A percentile compares a stretch with the other conserved stretches of the same genome.
These are phyloP conservation scores for Pyrocoelia pectoralis DNA, from an alignment of 2,888 invertebrate species.

Conservation along the genomic window DNA sequence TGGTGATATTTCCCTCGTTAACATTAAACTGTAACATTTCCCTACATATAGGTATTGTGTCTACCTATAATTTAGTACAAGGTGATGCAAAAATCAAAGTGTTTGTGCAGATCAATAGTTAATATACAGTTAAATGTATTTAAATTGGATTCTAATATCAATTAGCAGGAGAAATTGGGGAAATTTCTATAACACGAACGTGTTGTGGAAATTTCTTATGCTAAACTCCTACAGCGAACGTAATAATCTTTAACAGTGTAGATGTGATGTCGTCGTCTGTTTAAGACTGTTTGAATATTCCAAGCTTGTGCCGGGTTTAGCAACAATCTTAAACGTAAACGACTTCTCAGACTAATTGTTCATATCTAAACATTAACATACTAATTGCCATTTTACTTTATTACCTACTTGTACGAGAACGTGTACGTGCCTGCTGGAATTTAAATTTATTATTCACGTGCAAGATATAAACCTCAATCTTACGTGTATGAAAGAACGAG, in stretches of 20 bases:
- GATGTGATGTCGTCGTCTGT: constrained; percentile 60
- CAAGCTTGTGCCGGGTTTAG: constrained; percentile 59
- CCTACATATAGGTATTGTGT: too few relatives aligned
- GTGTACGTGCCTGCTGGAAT: constrained; percentile 44
- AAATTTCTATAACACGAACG: constrained; percentile 38
- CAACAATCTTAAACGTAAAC: constrained; percentile 53
- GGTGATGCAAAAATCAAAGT: too few relatives aligned
- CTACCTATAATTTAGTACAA: too few relatives aligned
- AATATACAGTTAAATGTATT: too few relatives aligned
- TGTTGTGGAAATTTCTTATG: constrained; percentile 40
- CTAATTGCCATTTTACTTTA: constrained; percentile 58
- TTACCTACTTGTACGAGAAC: constrained; percentile 49
- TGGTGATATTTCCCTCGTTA: too few relatives aligned
- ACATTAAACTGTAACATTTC: too few relatives aligned
- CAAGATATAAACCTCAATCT: constrained; percentile 6
- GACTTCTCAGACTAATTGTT: constrained; percentile 59
- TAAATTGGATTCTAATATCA: too few relatives aligned
- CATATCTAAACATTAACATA: constrained; percentile 60
- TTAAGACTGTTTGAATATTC: constrained; percentile 61
- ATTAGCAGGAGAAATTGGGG: too few relatives aligned
- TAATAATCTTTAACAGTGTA: constrained; percentile 58
- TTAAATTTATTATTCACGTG: constrained; percentile 31
- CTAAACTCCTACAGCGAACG: constrained; percentile 47
- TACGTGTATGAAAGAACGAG: too few relatives aligned
- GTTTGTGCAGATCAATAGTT: too few relatives aligned